Base-by-base conservation (phyloP, 2,888 invertebrate species). In the Pachliopta kotzebuea region DNA sequence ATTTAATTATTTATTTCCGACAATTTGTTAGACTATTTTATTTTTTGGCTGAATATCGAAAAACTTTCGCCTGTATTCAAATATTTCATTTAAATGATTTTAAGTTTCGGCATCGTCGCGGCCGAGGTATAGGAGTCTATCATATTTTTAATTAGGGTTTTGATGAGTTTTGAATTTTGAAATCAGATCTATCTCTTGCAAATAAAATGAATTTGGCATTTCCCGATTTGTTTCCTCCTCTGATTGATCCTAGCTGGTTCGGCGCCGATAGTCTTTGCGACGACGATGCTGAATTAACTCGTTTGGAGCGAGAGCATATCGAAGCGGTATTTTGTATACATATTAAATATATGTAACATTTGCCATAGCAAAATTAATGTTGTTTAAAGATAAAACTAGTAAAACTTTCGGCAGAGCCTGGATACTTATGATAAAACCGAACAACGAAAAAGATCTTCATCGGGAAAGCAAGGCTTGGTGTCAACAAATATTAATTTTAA, bases 231-330 rank as follows among this genome's bases (percentile, higher is more conserved):
- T 86, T 92, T 21, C 94, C 94, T 7, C 89, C 93, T 66, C 80
- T 93, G 60, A 88, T 93, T 11, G 94, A 94, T 78, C 88, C 93
- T 0, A 85, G 93, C 67, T 95, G 95, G 94, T 94, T 94, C 79
- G 92, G 90, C 70, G 93, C 94, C 4, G 94, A 94, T 73, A 92
- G 91, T 72, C 93, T 94, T 14, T 93, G 93, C 73, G 94, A 94
- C 72, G 94, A 95, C 79, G 94, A 94, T 80, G 90, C 90, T 24
- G 94, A 94, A 80, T 76, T 95, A 64, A 83, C 92, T 6, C 91
- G 92, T 68, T 80, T 94, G 69, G 95, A 95, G 80, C 92, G 93
- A 76, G 93, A 93, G 71, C 92, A 94, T 75, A 92, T 93, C 76
- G 80, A 9, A 21, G 20, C 50, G 20, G 50, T 52, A 52, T 52